Conservation (phyloP, 2,888 invertebrate genomes). For the Taphrorychus bicolor region DNA sequence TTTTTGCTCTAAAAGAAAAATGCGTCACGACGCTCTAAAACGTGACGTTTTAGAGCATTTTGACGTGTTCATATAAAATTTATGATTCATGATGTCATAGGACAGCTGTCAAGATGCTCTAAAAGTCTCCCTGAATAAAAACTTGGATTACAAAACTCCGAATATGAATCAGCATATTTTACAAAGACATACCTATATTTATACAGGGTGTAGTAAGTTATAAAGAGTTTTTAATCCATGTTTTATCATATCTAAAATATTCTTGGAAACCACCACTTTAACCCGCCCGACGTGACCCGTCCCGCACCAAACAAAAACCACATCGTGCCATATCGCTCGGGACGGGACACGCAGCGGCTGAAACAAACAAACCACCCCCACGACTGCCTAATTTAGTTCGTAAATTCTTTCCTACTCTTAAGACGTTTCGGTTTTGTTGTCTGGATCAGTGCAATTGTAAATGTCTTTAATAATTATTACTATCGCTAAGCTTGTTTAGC, state of each 20-base stretch:
- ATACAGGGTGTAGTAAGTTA: too few species aligned
- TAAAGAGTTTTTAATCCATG: too few species aligned
- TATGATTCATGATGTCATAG: too few species aligned
- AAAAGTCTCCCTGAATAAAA: too few species aligned
- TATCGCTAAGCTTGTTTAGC: conserved; percentile 29
- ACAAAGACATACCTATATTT: too few species aligned
- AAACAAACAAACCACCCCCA: conserved; percentile 42
- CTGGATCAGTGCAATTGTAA: conserved; percentile 61
- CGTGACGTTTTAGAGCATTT: too few species aligned
- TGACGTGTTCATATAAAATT: too few species aligned
- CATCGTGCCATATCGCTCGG: conserved; percentile 53
- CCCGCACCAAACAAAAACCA: conserved; percentile 34
- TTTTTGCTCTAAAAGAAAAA: too few species aligned
- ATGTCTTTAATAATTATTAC: conserved; percentile 43
- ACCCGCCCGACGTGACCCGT: not conserved
- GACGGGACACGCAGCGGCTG: conserved; percentile 20
- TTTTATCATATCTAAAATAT: not conserved
- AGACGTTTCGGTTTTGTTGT: conserved; percentile 44
- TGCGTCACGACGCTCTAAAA: too few species aligned
- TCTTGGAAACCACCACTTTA: not conserved
- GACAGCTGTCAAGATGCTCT: too few species aligned
- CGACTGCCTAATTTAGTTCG: conserved; percentile 56
- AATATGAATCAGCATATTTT: too few species aligned
- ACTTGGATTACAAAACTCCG: too few species aligned
- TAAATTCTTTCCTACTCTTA: conserved; percentile 51